Base-by-base conservation (phyloP, 2,113 vertebrate species). In the Sander lucioperca region DNA sequence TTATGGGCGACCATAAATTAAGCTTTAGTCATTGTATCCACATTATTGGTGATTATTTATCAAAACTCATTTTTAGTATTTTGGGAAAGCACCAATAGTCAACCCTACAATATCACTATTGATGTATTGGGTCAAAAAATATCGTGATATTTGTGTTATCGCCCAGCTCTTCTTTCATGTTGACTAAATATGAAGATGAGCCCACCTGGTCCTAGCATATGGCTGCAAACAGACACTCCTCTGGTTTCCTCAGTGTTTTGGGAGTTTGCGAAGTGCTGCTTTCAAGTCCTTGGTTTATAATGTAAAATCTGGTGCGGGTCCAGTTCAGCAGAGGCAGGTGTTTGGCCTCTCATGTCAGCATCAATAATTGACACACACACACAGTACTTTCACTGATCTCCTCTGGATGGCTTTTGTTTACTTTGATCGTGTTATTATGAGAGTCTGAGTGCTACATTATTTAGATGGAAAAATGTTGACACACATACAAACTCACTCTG, bases 301-400 rank as follows among this genome's bases (percentile, higher is more conserved):
- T 54, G 7, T 74, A 63, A 57, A 62, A 57, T 73, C 59, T 78
- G 61, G 56, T 77, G 58, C 1, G 1, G 66, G 74, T 83, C 67
- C 74, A 86, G 67, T 56, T 62, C 43, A 45, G 72, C 69, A 7
- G 57, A 59, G 43, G 81, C 79, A 78, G 59, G 62, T 88, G 77
- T 86, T 79, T 18, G 18, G 25, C 8, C n/a, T 15, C 77, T 70
- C 18, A 33, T 71, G 79, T 65, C 56, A 15, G 25, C 79, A 78
- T 89, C 54, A 72, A 81, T 86, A 79, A 86, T 66, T 83, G 74
- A 92, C 23, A n/a, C n/a, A n/a, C n/a, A n/a, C n/a, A n/a, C n/a
- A 2, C 30, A 27, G 71, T 23, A n/a, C 58, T 79, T 77, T n/a
- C 6, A 18, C 21, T 5, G 50, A 39, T 63, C 33, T 33, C 39